phyloP scores from a whole-genome alignment of 2,888 invertebrate genomes.

The Platycnemis pennipes region DNA sequence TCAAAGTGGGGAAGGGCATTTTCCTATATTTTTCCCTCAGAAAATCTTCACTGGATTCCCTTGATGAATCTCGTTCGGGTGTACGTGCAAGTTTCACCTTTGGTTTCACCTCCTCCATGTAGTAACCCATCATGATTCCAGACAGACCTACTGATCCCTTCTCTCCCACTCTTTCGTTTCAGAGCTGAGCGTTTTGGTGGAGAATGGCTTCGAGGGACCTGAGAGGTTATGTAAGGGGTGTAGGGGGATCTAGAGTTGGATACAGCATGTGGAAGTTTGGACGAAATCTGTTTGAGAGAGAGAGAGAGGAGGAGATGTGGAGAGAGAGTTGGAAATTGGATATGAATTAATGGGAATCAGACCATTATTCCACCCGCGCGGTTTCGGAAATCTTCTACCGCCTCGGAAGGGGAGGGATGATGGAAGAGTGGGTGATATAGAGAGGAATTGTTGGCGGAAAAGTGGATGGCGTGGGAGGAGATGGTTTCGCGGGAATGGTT shows the following conservation, averaged over 20 bases:
- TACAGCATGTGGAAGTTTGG: not conserved
- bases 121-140: no score
- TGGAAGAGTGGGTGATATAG: not conserved
- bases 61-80: no score
- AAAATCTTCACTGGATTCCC: no score
- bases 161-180: no score
- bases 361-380: constrained; percentile 56
- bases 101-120: no score
- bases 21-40: no score
- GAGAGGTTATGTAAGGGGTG: not conserved
- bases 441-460: not conserved
- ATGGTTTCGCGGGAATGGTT: not conserved
- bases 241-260: not conserved
- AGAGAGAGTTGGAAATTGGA: constrained; percentile 53
- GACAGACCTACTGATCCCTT: no score
- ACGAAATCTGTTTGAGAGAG: constrained; percentile 34
- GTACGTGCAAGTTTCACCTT: not conserved
- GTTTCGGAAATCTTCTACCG: constrained; percentile 51
- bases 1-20: no score
- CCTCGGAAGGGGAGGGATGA: not conserved
- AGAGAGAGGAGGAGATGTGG: constrained; percentile 36
- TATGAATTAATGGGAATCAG: constrained; percentile 66
- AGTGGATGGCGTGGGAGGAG: not conserved
- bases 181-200: no score
- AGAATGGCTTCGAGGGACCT: not conserved